Evolutionary conservation across 2,797 vertebrate species (phyloP).

Genomic region (Eleutherodactylus coqui): DNA sequence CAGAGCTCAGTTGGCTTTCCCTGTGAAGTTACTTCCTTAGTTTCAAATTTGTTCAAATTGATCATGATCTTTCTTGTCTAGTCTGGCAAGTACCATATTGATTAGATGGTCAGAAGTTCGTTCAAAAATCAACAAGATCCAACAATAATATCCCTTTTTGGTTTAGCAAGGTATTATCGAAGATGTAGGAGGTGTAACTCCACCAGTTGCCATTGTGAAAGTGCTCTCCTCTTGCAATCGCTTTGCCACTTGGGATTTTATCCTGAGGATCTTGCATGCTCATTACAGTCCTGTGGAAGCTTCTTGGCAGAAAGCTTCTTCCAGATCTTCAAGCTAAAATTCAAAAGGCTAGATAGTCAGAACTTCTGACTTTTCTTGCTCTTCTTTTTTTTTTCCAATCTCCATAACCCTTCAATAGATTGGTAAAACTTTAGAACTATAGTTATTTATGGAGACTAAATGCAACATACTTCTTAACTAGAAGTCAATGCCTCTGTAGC

Average conservation of each 20-base stretch:
- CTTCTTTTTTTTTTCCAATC: background rate
- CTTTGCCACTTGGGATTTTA: background rate
- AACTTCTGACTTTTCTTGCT: too few relatives aligned
- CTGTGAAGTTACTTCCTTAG: background rate
- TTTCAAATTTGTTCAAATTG: too few relatives aligned
- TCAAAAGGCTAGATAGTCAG: too few relatives aligned
- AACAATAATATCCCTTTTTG: background rate
- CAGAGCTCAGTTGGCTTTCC: background rate
- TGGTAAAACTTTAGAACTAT: too few relatives aligned
- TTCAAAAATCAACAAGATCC: too few relatives aligned
- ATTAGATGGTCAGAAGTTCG: background rate
- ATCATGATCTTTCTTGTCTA: too few relatives aligned
- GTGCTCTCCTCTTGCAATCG: background rate
- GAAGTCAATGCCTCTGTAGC: background rate
- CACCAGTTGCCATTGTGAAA: background rate
- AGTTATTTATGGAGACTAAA: too few relatives aligned
- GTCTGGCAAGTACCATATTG: background rate
- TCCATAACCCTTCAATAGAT: background rate
- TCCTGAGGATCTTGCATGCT: background rate
- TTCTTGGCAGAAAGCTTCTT: background rate
- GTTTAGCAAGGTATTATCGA: background rate
- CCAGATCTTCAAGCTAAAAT: background rate
- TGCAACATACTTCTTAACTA: background rate
- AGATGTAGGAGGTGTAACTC: background rate
- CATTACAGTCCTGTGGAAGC: background rate